Evolutionary conservation across 2,113 vertebrate species (phyloP).

Genomic region (Merops nubicus): DNA sequence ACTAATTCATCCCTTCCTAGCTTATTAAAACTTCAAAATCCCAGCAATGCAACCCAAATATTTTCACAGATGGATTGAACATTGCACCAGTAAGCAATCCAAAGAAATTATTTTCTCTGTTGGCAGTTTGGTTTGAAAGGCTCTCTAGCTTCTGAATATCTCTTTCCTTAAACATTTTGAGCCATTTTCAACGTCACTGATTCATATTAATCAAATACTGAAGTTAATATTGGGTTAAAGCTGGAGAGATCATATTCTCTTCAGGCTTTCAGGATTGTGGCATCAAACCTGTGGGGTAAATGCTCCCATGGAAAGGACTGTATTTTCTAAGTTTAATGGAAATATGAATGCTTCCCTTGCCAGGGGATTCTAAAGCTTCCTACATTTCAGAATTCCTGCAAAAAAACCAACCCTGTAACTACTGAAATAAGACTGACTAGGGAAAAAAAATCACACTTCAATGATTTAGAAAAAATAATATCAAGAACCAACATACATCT

Average conservation of each 20-base stretch:
- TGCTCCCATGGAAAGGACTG: neutral
- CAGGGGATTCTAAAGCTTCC: neutral
- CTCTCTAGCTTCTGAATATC: neutral
- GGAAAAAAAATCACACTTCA: neutral
- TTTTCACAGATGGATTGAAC: constrained; percentile 1
- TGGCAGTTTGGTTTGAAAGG: constrained; percentile 14
- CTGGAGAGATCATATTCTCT: neutral
- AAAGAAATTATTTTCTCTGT: neutral
- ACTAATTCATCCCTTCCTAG: neutral
- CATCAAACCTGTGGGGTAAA: neutral
- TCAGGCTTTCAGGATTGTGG: neutral
- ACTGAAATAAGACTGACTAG: neutral
- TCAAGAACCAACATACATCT: neutral
- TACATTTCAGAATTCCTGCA: neutral
- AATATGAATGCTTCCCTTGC: neutral
- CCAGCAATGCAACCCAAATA: constrained; percentile 15
- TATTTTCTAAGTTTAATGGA: neutral
- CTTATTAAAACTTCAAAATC: neutral
- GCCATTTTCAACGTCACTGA: neutral
- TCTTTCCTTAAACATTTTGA: constrained; percentile 14
- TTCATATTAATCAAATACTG: constrained; percentile 7
- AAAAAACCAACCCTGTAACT: neutral
- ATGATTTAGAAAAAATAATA: neutral
- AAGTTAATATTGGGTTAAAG: neutral
- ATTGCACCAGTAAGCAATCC: neutral